Percentiles rank a stretch among this genome's conserved stretches.
Evolutionary conservation across 2,888 invertebrate species (phyloP).

Genomic region (Lithophane leautieri): DNA sequence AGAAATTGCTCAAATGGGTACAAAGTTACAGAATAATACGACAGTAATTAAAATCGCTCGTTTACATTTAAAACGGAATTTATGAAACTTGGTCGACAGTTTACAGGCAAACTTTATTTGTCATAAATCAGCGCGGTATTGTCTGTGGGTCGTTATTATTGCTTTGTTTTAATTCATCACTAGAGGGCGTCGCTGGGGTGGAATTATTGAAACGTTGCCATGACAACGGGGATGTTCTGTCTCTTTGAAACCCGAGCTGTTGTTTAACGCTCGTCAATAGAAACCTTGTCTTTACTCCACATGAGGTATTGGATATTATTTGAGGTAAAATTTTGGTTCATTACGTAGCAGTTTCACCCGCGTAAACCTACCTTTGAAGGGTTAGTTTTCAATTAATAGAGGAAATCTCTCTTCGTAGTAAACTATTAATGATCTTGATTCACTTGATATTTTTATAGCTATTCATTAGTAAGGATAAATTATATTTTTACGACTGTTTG

Average conservation of each 20-base stretch:
- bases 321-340: slow-evolving; percentile 11
- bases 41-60: slow-evolving; percentile 36
- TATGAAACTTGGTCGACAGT: slow-evolving; percentile 35
- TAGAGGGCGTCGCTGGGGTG: slow-evolving; percentile 15
- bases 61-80: slow-evolving; percentile 50
- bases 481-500: neutral
- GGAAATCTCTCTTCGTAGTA: neutral
- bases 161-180: slow-evolving; percentile 56
- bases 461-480: neutral
- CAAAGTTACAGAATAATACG: slow-evolving; percentile 10
- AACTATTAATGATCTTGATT: slow-evolving; percentile 5
- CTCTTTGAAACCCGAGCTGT: slow-evolving; percentile 44
- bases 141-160: slow-evolving; percentile 53
- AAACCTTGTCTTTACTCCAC: slow-evolving; percentile 4
- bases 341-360: neutral
- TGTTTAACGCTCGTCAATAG: neutral
- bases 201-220: slow-evolving; percentile 40
- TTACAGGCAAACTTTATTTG: slow-evolving; percentile 49
- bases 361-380: neutral
- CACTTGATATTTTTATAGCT: neutral
- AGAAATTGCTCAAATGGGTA: neutral
- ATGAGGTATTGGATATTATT: slow-evolving; percentile 25
- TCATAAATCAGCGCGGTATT: slow-evolving; percentile 60
- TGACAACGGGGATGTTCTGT: slow-evolving; percentile 43
- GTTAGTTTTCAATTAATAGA: slow-evolving; percentile 1